Evolutionary conservation across 2,888 invertebrate species (phyloP).

Genomic region (Trichogramma dendrolimi): DNA sequence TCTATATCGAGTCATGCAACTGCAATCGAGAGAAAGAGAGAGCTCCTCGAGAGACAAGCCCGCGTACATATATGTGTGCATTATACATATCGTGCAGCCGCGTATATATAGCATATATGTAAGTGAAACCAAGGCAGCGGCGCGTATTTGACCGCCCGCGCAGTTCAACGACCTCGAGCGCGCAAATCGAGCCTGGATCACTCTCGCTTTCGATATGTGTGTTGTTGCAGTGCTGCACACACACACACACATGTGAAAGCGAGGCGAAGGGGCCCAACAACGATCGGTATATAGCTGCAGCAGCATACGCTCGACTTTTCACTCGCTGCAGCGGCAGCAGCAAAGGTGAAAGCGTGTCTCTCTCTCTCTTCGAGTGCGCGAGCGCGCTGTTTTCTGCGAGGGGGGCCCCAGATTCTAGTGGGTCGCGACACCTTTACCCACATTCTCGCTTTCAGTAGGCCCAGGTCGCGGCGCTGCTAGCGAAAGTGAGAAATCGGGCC

Average conservation of each 20-base stretch:
- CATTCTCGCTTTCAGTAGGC: slow-evolving; percentile 33
- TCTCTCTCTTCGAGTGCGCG: no score
- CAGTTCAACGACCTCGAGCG: neutral
- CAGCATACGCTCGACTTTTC: slow-evolving; percentile 13
- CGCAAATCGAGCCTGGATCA: neutral
- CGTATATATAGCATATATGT: no score
- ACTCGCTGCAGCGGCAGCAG: slow-evolving; percentile 2
- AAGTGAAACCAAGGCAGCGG: no score
- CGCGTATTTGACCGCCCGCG: neutral
- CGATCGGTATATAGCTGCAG: slow-evolving; percentile 12
- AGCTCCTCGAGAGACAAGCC: no score
- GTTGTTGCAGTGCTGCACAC: neutral
- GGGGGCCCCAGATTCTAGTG: slow-evolving; percentile 27
- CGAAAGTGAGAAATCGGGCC: slow-evolving; percentile 22
- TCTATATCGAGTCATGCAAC: no score
- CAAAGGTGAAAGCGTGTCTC: slow-evolving; percentile 36
- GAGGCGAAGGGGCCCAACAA: neutral
- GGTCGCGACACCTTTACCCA: slow-evolving; percentile 41
- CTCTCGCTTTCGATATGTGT: slow-evolving; percentile 17
- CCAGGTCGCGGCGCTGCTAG: slow-evolving; percentile 24
- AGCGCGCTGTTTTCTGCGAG: no score
- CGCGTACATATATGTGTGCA: no score
- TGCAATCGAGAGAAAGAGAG: no score
- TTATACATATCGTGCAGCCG: no score
- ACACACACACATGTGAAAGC: neutral